Conservation (phyloP, 2,888 invertebrate species). For the Mesopsocus fuscifrons region DNA sequence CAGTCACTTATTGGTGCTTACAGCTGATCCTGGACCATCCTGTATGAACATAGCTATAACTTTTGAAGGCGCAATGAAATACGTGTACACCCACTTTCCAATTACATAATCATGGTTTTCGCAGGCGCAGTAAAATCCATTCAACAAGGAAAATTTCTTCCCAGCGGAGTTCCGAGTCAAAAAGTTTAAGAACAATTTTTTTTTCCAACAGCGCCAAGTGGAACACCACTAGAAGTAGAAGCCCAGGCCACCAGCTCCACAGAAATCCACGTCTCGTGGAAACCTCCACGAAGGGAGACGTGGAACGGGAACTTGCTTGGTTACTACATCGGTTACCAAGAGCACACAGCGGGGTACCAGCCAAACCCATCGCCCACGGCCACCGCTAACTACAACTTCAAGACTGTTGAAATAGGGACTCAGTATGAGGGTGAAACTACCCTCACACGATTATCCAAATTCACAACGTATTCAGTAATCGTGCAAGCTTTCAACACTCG, state of each 20-base stretch:
- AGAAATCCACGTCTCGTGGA: conserved; percentile 69
- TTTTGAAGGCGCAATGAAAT: too few relatives aligned
- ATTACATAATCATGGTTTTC: too few relatives aligned
- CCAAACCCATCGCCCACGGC: conserved; percentile 21
- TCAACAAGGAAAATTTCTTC: not conserved
- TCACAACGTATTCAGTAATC: conserved; percentile 60
- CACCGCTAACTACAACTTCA: conserved; percentile 45
- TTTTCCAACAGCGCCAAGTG: conserved; percentile 49
- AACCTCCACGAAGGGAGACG: conserved; percentile 64
- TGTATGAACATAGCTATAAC: not conserved
- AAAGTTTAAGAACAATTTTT: too few relatives aligned
- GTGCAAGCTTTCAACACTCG: conserved; percentile 76
- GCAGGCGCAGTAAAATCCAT: not conserved
- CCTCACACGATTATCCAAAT: conserved; percentile 52
- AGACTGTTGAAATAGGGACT: conserved; percentile 53
- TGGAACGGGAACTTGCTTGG: conserved; percentile 80
- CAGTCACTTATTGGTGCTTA: too few relatives aligned
- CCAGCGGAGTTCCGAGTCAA: too few relatives aligned
- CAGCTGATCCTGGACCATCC: too few relatives aligned
- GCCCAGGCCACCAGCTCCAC: conserved; percentile 72
- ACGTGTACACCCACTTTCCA: too few relatives aligned
- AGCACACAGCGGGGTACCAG: conserved; percentile 21
- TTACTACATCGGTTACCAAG: conserved; percentile 72
- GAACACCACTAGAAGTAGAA: conserved; percentile 60
- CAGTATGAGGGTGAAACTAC: conserved; percentile 49